Percentiles rank a stretch among this genome's conserved stretches.
phyloP scores from a whole-genome alignment of 1,140 invertebrate genomes.

The Rhopalosiphum padi region DNA sequence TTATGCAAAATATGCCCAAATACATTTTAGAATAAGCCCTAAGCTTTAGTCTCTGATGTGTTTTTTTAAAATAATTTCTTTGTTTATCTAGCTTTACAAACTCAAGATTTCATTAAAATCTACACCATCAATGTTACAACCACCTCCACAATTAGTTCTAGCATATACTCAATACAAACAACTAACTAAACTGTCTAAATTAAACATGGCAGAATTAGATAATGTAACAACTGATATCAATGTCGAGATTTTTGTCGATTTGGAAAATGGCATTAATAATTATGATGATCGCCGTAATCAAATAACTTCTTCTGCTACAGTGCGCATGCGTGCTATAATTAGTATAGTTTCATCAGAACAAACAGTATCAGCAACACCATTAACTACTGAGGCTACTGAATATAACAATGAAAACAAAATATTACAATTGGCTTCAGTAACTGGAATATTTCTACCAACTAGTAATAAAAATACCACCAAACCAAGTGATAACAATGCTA shows the following conservation, averaged over 20 bases:
- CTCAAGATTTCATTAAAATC: slow-evolving; percentile 39
- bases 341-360: background rate
- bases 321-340: background rate
- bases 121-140: background rate
- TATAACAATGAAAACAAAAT: background rate
- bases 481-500: background rate
- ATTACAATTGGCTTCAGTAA: background rate
- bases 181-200: background rate
- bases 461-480: background rate
- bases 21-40: background rate
- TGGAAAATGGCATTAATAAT: background rate
- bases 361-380: background rate
- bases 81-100: slow-evolving; percentile 18
- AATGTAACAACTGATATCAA: background rate
- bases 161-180: slow-evolving; percentile 37
- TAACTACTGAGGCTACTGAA: background rate
- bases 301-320: background rate
- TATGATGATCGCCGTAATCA: background rate
- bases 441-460: background rate
- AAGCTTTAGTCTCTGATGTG: background rate
- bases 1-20: background rate
- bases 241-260: background rate
- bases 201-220: background rate
- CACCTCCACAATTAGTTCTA: background rate
- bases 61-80: background rate